These are phyloP conservation scores for Diadegma fenestrale DNA, from an alignment of 2,888 invertebrate genomes.

Conservation along the genomic window DNA sequence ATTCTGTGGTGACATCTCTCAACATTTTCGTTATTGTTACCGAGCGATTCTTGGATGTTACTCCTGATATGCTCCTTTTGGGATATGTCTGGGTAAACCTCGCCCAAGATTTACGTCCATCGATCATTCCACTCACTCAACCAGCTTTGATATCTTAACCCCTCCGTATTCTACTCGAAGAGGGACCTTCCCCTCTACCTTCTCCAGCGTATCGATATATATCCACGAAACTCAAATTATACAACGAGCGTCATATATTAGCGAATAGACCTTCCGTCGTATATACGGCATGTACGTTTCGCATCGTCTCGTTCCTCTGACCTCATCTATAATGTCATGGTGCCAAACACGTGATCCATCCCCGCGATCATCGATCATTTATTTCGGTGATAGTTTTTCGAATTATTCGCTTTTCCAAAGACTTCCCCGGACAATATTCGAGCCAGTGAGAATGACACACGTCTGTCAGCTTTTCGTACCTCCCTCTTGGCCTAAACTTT, in stretches of 20 bases:
- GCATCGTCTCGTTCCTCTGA: slow-evolving; percentile 1
- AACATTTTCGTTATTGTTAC: not conserved
- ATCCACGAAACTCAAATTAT: slow-evolving; percentile 6
- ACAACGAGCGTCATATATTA: slow-evolving; percentile 43
- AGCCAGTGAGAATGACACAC: not conserved
- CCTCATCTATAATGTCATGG: slow-evolving; percentile 44
- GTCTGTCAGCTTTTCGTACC: not conserved
- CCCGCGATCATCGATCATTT: slow-evolving; percentile 77
- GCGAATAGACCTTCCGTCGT: slow-evolving; percentile 26
- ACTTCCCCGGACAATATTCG: not conserved
- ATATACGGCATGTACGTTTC: slow-evolving; percentile 3
- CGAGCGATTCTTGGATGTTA: not conserved
- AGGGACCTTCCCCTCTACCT: slow-evolving; percentile 31
- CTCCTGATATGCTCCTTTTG: not conserved
- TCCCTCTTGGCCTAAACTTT: not conserved
- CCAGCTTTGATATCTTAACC: slow-evolving; percentile 57
- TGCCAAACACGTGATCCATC: slow-evolving; percentile 72
- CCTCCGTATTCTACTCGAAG: slow-evolving; percentile 61
- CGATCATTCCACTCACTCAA: slow-evolving; percentile 71
- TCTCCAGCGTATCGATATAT: slow-evolving; percentile 23
- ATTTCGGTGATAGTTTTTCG: slow-evolving; percentile 49
- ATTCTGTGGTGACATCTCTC: not conserved
- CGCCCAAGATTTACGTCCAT: slow-evolving; percentile 73
- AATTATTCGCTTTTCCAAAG: slow-evolving; percentile 24
- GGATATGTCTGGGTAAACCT: slow-evolving; percentile 63